Percentiles rank a stretch among this genome's conserved stretches.
These are phyloP conservation scores for Baryphthengus martii DNA, from an alignment of 2,113 vertebrate genomes.

Conservation along the genomic window DNA sequence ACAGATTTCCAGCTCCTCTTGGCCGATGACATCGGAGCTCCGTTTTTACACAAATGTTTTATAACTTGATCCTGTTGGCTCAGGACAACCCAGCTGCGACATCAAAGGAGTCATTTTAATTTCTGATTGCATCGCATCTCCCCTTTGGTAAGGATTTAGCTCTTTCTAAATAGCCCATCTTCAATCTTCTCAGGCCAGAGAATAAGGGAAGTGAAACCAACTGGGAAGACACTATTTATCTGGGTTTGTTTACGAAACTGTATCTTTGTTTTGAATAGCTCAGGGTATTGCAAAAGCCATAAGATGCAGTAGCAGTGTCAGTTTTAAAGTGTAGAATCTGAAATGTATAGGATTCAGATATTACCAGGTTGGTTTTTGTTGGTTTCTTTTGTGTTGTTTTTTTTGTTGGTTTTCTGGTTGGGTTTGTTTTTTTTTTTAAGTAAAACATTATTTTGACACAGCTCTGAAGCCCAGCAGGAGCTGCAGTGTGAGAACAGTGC, in stretches of 20 bases:
- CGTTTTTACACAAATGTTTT: slow-evolving; percentile 6
- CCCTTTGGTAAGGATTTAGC: neutral
- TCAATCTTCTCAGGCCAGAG: neutral
- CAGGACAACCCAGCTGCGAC: slow-evolving; percentile 1
- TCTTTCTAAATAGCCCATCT: neutral
- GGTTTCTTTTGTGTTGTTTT: too few species aligned
- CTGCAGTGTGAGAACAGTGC: neutral
- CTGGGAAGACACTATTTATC: neutral
- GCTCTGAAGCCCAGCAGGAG: neutral
- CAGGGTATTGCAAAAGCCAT: neutral
- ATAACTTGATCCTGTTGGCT: neutral
- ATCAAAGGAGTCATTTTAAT: neutral
- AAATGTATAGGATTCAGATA: neutral
- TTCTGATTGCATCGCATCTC: neutral
- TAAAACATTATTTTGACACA: neutral
- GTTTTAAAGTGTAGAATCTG: neutral
- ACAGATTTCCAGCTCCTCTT: neutral
- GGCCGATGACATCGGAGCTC: neutral
- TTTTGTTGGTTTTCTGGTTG: too few species aligned
- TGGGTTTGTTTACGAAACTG: neutral
- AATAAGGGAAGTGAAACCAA: neutral
- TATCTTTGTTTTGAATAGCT: neutral
- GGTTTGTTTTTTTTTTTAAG: neutral
- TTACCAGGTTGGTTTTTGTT: neutral
- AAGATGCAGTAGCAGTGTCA: neutral